These are phyloP conservation scores for Aplidium turbinatum DNA, from an alignment of 23 tunicate species.

Conservation along the genomic window DNA sequence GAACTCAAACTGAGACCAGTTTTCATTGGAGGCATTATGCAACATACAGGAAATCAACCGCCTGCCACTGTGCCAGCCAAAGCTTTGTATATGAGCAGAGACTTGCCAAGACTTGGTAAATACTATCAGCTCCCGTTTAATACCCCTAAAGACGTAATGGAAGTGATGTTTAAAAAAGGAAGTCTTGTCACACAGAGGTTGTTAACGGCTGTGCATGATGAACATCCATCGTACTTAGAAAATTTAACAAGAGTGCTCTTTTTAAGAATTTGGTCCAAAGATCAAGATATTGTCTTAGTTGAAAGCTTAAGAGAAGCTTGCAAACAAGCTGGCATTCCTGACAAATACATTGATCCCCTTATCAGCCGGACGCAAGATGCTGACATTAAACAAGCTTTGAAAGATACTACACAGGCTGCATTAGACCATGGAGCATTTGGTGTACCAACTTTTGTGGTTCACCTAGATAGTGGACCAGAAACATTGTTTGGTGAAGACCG, in stretches of 20 bases:
- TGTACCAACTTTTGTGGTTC: conserved; percentile 67
- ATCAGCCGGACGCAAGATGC: not conserved
- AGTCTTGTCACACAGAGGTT: conserved; percentile 50
- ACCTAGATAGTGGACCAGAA: conserved; percentile 27
- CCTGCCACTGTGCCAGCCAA: conserved; percentile 58
- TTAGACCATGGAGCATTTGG: conserved; percentile 75
- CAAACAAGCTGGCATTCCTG: conserved; percentile 31
- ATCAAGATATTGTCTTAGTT: conserved; percentile 31
- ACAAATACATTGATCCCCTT: not conserved
- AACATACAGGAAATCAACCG: too few species aligned
- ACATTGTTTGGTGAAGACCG: conserved; percentile 68
- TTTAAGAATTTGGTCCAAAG: conserved; percentile 53
- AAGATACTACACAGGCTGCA: conserved; percentile 45
- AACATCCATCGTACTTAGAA: conserved; percentile 47
- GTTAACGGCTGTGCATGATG: conserved; percentile 39
- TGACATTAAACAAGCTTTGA: conserved; percentile 51
- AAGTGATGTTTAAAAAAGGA: conserved; percentile 36
- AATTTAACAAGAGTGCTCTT: conserved; percentile 35
- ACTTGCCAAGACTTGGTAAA: conserved; percentile 44
- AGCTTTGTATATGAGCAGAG: conserved; percentile 64
- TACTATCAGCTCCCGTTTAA: conserved; percentile 60
- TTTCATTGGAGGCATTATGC: too few species aligned
- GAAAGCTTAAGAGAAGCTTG: conserved; percentile 62
- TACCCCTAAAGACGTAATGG: conserved; percentile 20
- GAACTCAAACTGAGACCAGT: conserved; percentile 79